Conservation (phyloP, 2,888 invertebrate genomes). For the Lutraria lutraria region DNA sequence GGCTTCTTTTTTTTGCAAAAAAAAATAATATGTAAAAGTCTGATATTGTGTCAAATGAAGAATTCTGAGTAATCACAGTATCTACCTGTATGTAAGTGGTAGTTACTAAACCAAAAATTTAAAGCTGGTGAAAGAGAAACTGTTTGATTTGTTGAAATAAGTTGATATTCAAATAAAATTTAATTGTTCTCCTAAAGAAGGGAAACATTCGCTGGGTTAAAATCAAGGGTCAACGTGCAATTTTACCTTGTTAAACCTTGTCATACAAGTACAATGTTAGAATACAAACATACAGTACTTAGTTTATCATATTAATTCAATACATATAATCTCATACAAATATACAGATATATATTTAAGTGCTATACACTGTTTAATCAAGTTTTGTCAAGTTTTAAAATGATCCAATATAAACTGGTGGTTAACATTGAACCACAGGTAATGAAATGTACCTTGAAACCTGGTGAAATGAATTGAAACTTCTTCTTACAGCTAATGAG, state of each 20-base stretch:
- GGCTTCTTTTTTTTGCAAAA: too few species aligned
- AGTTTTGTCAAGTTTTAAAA: background rate
- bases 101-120: too few species aligned
- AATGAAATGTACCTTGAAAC: background rate
- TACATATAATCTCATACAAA: constrained; percentile 4
- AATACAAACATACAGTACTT: background rate
- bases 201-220: too few species aligned
- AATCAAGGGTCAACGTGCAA: background rate
- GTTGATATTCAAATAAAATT: too few species aligned
- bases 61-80: too few species aligned
- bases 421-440: background rate
- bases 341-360: constrained; percentile 10
- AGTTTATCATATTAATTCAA: constrained; percentile 5
- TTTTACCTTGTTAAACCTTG: background rate
- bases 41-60: too few species aligned
- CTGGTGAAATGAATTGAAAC: background rate
- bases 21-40: too few species aligned
- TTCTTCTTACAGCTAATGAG: constrained; percentile 6
- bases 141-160: too few species aligned
- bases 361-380: background rate
- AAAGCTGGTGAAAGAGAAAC: too few species aligned
- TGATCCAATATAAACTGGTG: background rate
- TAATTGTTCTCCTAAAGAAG: too few species aligned
- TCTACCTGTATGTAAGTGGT: too few species aligned
- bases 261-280: background rate